Conservation (phyloP, 2,113 vertebrate species). For the Tyrannus savana region DNA sequence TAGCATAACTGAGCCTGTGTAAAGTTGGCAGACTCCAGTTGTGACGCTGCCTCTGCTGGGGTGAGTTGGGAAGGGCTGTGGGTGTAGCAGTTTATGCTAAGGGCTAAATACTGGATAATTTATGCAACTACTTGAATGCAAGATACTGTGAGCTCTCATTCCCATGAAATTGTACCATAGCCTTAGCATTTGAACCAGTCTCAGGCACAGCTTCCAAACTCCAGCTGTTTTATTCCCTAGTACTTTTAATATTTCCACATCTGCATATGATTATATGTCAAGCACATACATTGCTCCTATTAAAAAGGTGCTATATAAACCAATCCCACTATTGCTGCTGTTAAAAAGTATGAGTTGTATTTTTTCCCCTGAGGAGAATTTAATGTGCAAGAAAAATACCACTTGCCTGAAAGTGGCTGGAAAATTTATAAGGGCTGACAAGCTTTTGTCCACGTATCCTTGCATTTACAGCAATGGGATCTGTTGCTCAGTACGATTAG, state of each 20-base stretch:
- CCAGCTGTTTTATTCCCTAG: not conserved
- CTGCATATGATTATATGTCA: not conserved
- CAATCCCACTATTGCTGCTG: not conserved
- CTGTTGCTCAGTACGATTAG: conserved; percentile 3
- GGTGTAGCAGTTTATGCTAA: not conserved
- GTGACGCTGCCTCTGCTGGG: not conserved
- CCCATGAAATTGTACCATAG: not conserved
- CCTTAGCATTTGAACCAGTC: not conserved
- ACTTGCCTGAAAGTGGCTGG: not conserved
- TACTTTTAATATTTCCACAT: not conserved
- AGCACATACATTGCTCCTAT: not conserved
- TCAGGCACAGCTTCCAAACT: not conserved
- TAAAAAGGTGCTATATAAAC: not conserved
- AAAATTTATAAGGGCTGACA: conserved; percentile 5
- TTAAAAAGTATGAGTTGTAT: not conserved
- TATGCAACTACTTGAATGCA: not conserved
- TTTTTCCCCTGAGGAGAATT: not conserved
- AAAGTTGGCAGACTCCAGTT: not conserved
- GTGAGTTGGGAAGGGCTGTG: not conserved
- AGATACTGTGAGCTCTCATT: not conserved
- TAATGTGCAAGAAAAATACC: not conserved
- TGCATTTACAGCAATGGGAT: not conserved
- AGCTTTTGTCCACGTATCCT: not conserved
- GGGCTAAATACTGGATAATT: not conserved
- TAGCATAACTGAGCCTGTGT: not conserved